Evolutionary conservation across 1,140 invertebrate genomes (phyloP).

Genomic region (Drosophila ananassae): DNA sequence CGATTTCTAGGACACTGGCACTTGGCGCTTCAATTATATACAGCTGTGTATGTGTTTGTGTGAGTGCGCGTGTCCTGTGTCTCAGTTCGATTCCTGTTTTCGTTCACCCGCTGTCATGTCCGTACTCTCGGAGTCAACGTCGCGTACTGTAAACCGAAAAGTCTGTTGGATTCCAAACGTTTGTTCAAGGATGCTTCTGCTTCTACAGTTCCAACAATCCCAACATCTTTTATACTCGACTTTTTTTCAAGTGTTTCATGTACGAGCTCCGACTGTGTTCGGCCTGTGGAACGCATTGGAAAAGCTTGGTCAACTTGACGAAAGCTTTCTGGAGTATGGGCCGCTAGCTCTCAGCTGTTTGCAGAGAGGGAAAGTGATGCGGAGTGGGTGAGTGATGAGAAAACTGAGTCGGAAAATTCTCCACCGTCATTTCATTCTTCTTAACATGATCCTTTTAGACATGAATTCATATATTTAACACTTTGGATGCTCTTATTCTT

Average conservation of each 20-base stretch:
- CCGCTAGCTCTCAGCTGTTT: slow-evolving; percentile 50
- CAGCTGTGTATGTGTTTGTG: slow-evolving; percentile 17
- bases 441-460: background rate
- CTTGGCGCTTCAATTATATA: slow-evolving; percentile 70
- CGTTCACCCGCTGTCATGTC: slow-evolving; percentile 52
- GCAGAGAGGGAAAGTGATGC: slow-evolving; percentile 57
- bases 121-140: slow-evolving; percentile 68
- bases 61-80: slow-evolving; percentile 19
- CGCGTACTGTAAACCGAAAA: slow-evolving; percentile 66
- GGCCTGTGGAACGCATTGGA: slow-evolving; percentile 61
- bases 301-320: slow-evolving; percentile 61
- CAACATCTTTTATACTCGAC: too few species aligned
- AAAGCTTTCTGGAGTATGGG: slow-evolving; percentile 52
- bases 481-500: background rate
- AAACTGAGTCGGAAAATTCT: slow-evolving; percentile 20
- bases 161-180: slow-evolving; percentile 56
- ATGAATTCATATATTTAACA: background rate
- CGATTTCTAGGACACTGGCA: slow-evolving; percentile 63
- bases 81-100: slow-evolving; percentile 25
- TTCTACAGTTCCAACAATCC: too few species aligned
- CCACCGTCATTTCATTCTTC: background rate
- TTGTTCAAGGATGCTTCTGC: slow-evolving; percentile 70
- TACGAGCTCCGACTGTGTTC: too few species aligned
- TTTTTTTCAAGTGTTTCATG: too few species aligned
- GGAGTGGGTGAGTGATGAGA: slow-evolving; percentile 1